Conservation (phyloP, 2,888 invertebrate species). For the Drosophila anomalata region DNA sequence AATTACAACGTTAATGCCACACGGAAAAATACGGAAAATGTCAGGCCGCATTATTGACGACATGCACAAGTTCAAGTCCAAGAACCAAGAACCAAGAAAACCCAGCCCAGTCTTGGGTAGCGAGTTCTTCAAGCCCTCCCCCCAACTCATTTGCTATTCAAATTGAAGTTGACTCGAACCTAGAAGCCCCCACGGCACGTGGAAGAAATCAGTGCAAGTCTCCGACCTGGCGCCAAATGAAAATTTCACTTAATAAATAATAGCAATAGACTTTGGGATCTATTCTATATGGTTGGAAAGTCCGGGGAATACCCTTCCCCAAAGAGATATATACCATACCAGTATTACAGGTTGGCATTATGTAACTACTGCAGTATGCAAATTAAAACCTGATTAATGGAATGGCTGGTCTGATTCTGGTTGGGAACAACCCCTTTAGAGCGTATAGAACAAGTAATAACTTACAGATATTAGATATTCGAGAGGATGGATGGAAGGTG, state of each 20-base stretch:
- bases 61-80: conserved; percentile 74
- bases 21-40: conserved; percentile 31
- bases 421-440: background rate
- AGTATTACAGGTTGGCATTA: background rate
- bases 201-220: conserved; percentile 30
- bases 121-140: background rate
- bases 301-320: conserved; percentile 1
- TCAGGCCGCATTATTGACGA: conserved; percentile 56
- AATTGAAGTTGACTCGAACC: conserved; percentile 60
- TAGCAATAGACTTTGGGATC: conserved; percentile 4
- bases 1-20: conserved; percentile 38
- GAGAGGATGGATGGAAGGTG: background rate
- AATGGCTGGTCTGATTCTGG: background rate
- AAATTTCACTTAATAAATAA: conserved; percentile 17
- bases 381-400: background rate
- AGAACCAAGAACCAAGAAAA: conserved; percentile 12
- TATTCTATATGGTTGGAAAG: background rate
- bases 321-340: background rate
- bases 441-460: background rate
- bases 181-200: conserved; percentile 40
- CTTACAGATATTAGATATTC: conserved; percentile 7
- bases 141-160: conserved; percentile 71
- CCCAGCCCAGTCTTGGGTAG: background rate
- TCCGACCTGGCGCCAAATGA: conserved; percentile 30
- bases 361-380: conserved; percentile 1